Base-by-base conservation (phyloP, 2,888 invertebrate genomes). In the Platycheirus rosarum region DNA sequence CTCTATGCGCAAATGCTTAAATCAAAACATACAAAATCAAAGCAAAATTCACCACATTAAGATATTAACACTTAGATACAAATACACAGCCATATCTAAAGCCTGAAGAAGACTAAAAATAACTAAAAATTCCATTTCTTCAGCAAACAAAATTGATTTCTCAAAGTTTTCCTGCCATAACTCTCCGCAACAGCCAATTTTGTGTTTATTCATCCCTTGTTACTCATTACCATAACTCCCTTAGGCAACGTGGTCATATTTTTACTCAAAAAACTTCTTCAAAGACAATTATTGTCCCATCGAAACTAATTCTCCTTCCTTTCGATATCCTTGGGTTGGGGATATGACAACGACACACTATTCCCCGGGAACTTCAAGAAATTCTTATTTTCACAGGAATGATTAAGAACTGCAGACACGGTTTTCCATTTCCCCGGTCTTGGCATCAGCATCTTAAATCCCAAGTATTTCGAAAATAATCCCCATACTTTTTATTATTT, bases 381-480 rank as follows among this genome's bases (percentile, higher is more conserved):
- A 16, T 29, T 26, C 42, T 77, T 51, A 18, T 32, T 6, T 26
- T 35, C 23, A 8, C 16, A 29, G 13, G 48, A 73, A 62, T 29
- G 60, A 62, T 77, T 66, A 51, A 51, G 42, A 37, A 66, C 32
- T 62, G 37, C 23, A 40, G 51, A 78, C 71, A 66, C 11, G 40
- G 14, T 26, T 57, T 57, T 77, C 14, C 49, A 49, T 35, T 42
- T 46, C 32, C 37, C 65, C 65, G 40, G 42, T 23, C 62, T 11
- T 14, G 69, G 32, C 32, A 63, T 32, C 18, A 66, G 65, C 23
- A 66, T 62, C 75, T 70, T 75, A 69, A 74, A 79, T 79, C 79
- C 44, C n/a, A n/a, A 29, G 23, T 51, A 32, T 65, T 65, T 69
- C 29, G n/a, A 49, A 69, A 79, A 75, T 75, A 75, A 80, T 75